Evolutionary conservation across 1,140 invertebrate species (phyloP), one percentile per base, ranked within the genome.

Genomic region (Maconellicoccus hirsutus): DNA sequence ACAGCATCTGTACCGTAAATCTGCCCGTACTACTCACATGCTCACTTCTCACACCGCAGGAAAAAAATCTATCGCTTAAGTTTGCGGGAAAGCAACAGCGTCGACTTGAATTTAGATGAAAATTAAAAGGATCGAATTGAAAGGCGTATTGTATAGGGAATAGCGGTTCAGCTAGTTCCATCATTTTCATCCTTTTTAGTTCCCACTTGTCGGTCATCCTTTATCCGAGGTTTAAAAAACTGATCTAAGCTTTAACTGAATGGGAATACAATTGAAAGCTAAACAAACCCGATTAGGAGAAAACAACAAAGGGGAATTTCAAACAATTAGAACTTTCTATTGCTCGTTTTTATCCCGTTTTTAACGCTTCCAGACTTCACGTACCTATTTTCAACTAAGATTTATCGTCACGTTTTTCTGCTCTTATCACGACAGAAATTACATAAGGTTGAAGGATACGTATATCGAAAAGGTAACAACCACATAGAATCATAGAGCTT

Each of bases 181-280:
- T 61, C 59, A 61, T 61, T 61, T 61, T 61, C 59, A 61, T 16
- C 59, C 59, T 61, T 61, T n/a, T 61, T 61, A 61, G 59, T 61
- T 61, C 59, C 59, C 59, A 61, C 14, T 61, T 22, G 59, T 61
- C 59, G 59, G 21, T 22, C 21, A 22, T 61, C 59, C 59, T 22
- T 61, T 61, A 61, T 61, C 59, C 16, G 16, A 22, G 59, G 21
- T 19, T 61, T 61, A 61, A 61, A 61, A 61, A 61, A 61, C 59
- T 61, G 59, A 61, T 61, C 59, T 61, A 61, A 61, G 59, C 59
- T 19, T 61, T 61, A 61, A 61, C 59, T 61, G 59, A 61, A 61
- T 61, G 59, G 59, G 59, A 61, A 61, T 61, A 61, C 59, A 61
- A 61, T 61, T 61, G 59, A 22, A 61, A 22, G 59, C 59, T 61